Percentiles rank a stretch among this genome's conserved stretches.
These are phyloP conservation scores for Blastomussa wellsi DNA, from an alignment of 92 coral and sea anemone genomes.

Conservation along the genomic window DNA sequence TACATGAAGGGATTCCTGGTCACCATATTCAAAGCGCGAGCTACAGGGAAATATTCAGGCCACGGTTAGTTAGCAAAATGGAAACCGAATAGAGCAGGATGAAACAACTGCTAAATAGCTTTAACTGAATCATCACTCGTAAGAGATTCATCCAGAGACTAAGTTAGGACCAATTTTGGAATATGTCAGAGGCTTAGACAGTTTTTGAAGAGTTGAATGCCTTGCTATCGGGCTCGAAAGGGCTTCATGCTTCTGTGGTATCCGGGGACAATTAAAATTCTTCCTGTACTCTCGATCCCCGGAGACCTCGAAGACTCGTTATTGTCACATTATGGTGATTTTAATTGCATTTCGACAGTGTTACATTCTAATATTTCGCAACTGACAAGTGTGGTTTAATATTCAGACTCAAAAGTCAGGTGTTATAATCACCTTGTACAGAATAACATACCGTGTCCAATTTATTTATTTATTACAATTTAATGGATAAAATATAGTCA, in stretches of 20 bases:
- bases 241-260: too few relatives aligned
- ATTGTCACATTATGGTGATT: too few relatives aligned
- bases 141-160: neutral
- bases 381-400: neutral
- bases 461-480: too few relatives aligned
- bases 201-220: too few relatives aligned
- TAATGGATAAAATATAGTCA: too few relatives aligned
- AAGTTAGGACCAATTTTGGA: neutral
- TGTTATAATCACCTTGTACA: neutral
- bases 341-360: too few relatives aligned
- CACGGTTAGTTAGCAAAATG: conserved; percentile 9
- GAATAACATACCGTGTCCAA: neutral
- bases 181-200: too few relatives aligned
- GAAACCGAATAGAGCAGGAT: neutral
- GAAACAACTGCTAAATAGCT: neutral
- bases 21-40: conserved; percentile 71
- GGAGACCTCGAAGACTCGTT: too few relatives aligned
- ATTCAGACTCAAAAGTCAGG: neutral
- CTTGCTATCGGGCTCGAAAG: too few relatives aligned
- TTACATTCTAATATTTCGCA: too few relatives aligned
- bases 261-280: too few relatives aligned
- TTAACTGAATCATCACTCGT: neutral
- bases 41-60: conserved; percentile 56
- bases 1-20: conserved; percentile 80
- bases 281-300: too few relatives aligned